A percentile compares a stretch with the other conserved stretches of the same genome.
Evolutionary conservation across 2,113 vertebrate species (phyloP).

Genomic region (Isurus oxyrinchus): DNA sequence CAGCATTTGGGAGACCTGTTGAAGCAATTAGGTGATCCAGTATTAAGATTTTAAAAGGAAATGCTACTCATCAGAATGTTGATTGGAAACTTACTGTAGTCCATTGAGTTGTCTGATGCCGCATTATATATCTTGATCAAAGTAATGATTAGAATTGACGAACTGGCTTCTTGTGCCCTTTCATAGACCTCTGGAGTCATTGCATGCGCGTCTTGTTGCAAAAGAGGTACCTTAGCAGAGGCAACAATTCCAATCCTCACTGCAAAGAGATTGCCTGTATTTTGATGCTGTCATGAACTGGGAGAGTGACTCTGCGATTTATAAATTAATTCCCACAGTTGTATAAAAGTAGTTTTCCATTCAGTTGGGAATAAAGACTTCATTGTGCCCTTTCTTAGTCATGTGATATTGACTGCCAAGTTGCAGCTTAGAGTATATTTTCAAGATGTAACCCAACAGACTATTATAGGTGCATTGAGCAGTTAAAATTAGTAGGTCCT

Average conservation of each 20-base stretch:
- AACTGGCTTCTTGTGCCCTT: background rate
- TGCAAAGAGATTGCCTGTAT: background rate
- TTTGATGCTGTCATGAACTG: background rate
- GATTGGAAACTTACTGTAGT: background rate
- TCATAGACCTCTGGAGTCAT: background rate
- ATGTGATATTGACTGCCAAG: background rate
- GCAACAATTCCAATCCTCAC: no score
- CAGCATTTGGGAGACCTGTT: background rate
- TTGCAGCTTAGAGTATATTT: conserved; percentile 13
- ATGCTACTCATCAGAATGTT: background rate
- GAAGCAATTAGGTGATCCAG: background rate
- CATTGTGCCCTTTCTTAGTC: conserved; percentile 21
- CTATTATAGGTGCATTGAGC: conserved; percentile 12
- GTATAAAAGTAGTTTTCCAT: background rate
- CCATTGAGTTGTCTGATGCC: background rate
- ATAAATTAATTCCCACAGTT: conserved; percentile 2
- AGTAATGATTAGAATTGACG: background rate
- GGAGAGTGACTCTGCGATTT: background rate
- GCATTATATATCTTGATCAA: background rate
- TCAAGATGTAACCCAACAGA: background rate
- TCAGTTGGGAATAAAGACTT: conserved; percentile 15
- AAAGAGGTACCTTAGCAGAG: background rate
- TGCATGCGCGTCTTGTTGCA: background rate
- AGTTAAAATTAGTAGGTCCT: conserved; percentile 11
- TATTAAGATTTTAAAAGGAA: background rate